Base-by-base conservation (phyloP, 1,140 invertebrate genomes). In the Tetragonula clypearis region DNA sequence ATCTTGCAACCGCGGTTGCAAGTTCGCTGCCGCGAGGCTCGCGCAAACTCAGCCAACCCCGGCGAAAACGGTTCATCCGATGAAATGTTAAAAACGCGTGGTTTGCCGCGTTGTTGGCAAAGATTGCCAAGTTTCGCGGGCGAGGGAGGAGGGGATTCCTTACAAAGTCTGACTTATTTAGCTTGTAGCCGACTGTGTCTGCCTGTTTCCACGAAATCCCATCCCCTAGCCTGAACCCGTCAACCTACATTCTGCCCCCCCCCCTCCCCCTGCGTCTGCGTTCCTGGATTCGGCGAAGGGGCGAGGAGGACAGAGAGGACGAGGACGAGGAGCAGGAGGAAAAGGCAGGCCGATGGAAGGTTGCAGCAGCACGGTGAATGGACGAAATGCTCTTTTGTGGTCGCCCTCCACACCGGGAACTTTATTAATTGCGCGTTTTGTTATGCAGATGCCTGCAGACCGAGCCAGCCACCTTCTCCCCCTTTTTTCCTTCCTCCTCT, bases 341-440 rank as follows among this genome's bases (percentile, higher is more conserved):
- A 66, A 58, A 65, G 23, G 35, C 69, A 5, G 69, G 41, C 41
- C 6, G 79, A 30, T 68, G 86, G 62, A 87, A 80, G 90, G 83
- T 86, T 91, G 92, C 91, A 89, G 85, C 87, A 91, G 89, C 90
- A 88, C 90, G 91, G 74, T 93, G 91, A 94, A 94, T 94, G 92
- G 93, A 91, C 92, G 91, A 93, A 93, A 94, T 94, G 93, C 90
- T 92, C 93, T 94, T 94, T 94, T 94, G 93, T 94, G 91, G 90
- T 90, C 77, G 79, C 85, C 86, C 85, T 88, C 85, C 85, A 74
- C 78, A 88, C 89, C 90, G 90, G 87, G 89, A 95, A 95, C 93
- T 95, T 95, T 94, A 94, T 95, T 95, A 95, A 95, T 95, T 95
- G 93, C 92, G 92, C 93, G 92, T 94, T 95, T 95, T 95, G 93